Evolutionary conservation across 2,797 vertebrate species (phyloP).

Genomic region (Pseudomugil gertrudae): DNA sequence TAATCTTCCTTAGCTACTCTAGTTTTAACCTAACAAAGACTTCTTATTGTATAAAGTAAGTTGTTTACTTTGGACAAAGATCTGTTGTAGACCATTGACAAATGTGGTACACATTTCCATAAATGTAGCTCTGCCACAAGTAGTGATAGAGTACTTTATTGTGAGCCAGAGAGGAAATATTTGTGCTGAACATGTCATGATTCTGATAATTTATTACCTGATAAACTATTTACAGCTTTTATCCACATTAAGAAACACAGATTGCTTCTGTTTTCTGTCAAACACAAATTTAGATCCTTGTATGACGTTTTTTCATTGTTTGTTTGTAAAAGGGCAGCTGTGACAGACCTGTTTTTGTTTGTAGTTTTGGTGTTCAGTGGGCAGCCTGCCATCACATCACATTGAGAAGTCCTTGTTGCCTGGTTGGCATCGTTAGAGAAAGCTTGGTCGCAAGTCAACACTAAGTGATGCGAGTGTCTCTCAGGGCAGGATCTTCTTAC

Average conservation of each 20-base stretch:
- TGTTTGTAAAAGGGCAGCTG: conserved; percentile 34
- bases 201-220: neutral
- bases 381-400: conserved; percentile 61
- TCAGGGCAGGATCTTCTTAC: conserved; percentile 70
- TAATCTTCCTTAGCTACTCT: conserved; percentile 29
- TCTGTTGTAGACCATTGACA: conserved; percentile 40
- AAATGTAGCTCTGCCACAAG: conserved; percentile 39
- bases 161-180: conserved; percentile 38
- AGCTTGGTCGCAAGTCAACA: conserved; percentile 67
- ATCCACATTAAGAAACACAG: neutral
- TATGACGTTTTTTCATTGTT: conserved; percentile 14
- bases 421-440: conserved; percentile 63
- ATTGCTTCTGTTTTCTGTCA: neutral
- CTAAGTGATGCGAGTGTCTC: conserved; percentile 76
- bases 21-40: conserved; percentile 19
- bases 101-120: conserved; percentile 43
- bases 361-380: conserved; percentile 47
- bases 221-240: conserved; percentile 3
- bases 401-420: conserved; percentile 72
- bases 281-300: conserved; percentile 15
- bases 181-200: neutral
- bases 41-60: conserved; percentile 5
- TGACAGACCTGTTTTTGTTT: conserved; percentile 52
- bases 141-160: conserved; percentile 56
- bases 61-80: conserved; percentile 57